Conservation (phyloP, 2,113 vertebrate genomes). For the Nothocercus julius region DNA sequence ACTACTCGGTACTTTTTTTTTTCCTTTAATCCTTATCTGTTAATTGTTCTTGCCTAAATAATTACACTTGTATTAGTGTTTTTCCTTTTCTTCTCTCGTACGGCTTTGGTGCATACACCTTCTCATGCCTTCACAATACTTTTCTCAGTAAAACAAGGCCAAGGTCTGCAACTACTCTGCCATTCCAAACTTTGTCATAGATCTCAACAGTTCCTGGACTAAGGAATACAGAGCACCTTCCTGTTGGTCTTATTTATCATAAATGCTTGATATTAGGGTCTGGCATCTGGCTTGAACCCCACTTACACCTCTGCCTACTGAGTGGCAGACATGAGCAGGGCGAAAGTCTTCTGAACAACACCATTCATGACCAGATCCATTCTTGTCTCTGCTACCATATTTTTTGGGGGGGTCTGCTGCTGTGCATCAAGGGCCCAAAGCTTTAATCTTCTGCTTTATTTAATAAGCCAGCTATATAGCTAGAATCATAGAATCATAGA, state of each 20-base stretch:
- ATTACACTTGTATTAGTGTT: neutral
- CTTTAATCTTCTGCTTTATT: neutral
- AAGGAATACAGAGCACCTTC: neutral
- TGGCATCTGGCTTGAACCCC: neutral
- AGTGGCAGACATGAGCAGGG: neutral
- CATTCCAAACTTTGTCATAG: neutral
- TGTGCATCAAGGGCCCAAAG: neutral
- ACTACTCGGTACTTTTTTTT: neutral
- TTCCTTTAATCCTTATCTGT: neutral
- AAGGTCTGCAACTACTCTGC: neutral
- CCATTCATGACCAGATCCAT: neutral
- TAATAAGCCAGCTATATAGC: neutral
- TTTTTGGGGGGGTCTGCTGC: neutral
- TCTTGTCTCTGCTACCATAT: neutral
- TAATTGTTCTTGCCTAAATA: neutral
- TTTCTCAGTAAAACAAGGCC: neutral
- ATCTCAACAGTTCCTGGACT: neutral
- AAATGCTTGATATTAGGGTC: neutral
- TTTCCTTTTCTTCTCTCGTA: neutral
- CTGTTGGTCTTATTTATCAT: neutral
- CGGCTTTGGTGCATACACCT: neutral
- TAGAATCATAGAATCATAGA: too few relatives aligned
- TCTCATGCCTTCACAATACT: neutral
- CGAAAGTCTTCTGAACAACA: neutral
- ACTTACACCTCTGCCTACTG: neutral